Evolutionary conservation across 2,113 vertebrate genomes (phyloP).

Genomic region (Falco punctatus): DNA sequence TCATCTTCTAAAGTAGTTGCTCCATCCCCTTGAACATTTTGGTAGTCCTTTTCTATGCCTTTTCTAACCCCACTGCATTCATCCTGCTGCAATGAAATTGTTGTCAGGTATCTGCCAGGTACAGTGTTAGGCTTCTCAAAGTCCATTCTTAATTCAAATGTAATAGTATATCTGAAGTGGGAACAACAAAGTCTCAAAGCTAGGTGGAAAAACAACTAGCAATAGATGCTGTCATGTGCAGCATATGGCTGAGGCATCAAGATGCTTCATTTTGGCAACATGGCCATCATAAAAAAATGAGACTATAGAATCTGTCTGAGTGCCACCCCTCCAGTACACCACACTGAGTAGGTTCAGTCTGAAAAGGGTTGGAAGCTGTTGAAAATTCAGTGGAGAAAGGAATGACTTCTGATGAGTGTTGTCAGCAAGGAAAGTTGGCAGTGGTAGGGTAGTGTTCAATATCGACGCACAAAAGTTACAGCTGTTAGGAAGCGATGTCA

Average conservation of each 20-base stretch:
- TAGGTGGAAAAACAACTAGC: not conserved
- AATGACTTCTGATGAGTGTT: not conserved
- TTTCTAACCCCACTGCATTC: not conserved
- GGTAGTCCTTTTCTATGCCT: not conserved
- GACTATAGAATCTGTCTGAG: not conserved
- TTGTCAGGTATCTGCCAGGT: not conserved
- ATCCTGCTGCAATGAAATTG: not conserved
- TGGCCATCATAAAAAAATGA: not conserved
- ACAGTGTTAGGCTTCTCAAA: not conserved
- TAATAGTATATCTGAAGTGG: not conserved
- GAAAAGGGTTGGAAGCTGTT: not conserved
- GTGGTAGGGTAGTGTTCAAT: not conserved
- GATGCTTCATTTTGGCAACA: not conserved
- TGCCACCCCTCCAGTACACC: not conserved
- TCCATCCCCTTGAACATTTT: not conserved
- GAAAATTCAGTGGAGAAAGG: not conserved
- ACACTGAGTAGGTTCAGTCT: not conserved
- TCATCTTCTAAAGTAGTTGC: not conserved
- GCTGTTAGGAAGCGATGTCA: not conserved
- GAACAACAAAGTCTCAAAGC: not conserved
- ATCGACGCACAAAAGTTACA: not conserved
- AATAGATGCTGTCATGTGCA: not conserved
- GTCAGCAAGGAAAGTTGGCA: not conserved
- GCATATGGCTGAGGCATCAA: not conserved
- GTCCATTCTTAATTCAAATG: not conserved